Base-by-base conservation (phyloP, 2,888 invertebrate genomes). In the Liopterus haemorrhoidalis region DNA sequence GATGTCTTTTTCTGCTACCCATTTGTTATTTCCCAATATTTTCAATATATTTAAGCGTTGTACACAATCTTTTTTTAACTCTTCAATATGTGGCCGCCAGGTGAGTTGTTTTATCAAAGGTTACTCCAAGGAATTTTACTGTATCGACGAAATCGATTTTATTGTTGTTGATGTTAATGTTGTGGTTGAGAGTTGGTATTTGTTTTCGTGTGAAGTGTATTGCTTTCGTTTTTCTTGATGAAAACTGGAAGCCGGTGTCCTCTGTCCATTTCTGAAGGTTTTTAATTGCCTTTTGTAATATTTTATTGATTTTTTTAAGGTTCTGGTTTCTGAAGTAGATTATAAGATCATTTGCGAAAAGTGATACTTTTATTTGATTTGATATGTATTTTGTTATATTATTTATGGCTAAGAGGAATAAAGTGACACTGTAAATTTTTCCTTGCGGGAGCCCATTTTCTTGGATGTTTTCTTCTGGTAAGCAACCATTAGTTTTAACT, bases 361-460 rank as follows among this genome's bases (percentile, higher is more conserved):
- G 18, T 21, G 41, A 37, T 25, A 27, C 22, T 2, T 41, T 41
- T 8, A 49, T 27, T 0, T 45, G 44, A 4, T 14, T 12, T 4
- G 35, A 3, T 11, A 44, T 38, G n/a, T 11, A 9, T 6, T 6
- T 27, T 2, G 32, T 22, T 6, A 46, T 36, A 2, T 46, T 42
- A 22, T 52, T 52, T 8, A 52, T 46, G 6, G 42, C 49, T 16
- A 50, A 41, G 19, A 49, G n/a, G 15, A 53, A 53, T 11, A 51
- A 12, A 2, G 46, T 47, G 2, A 49, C 49, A 39, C 47, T 49
- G 0, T 48, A 22, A n/a, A 47, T 37, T 2, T 48, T 44, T 1
- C 49, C 49, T 37, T 52, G 46, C 6, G 51, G 45, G 5, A 53
- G 41, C 5, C 46, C 46, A n/a, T 49, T 53, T 31, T 48, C 41